These are phyloP conservation scores for Hydrolagus affinis DNA, from an alignment of 2,113 vertebrate genomes.

Conservation along the genomic window DNA sequence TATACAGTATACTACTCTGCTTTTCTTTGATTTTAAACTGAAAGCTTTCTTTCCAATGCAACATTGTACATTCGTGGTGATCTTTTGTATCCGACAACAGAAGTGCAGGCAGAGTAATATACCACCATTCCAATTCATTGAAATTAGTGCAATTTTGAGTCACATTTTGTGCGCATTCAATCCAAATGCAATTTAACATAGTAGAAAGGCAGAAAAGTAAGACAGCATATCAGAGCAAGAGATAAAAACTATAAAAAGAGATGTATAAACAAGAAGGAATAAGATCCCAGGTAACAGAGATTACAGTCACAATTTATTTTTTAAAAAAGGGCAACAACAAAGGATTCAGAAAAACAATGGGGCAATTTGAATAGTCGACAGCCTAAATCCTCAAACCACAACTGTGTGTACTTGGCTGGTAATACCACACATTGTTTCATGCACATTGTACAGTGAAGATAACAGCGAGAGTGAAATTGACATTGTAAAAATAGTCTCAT, in stretches of 20 bases:
- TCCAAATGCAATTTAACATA: background rate
- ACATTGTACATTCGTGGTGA: background rate
- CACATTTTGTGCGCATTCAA: background rate
- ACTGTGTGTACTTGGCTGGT: background rate
- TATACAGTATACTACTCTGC: too few species aligned
- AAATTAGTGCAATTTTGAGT: background rate
- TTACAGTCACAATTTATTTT: background rate
- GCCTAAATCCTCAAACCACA: background rate
- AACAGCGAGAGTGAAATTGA: background rate
- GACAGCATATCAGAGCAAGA: background rate
- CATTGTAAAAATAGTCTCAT: background rate
- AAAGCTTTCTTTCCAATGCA: background rate
- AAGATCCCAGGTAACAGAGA: background rate
- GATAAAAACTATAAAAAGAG: background rate
- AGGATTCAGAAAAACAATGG: background rate
- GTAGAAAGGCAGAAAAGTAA: background rate
- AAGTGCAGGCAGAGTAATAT: background rate
- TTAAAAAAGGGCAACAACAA: background rate
- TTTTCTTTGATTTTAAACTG: background rate
- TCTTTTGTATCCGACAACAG: too few species aligned
- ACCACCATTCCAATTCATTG: too few species aligned
- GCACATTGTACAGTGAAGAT: background rate
- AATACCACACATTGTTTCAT: background rate
- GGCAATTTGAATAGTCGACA: background rate
- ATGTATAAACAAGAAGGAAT: background rate